Percentiles rank a stretch among this genome's conserved stretches.
These are phyloP conservation scores for Rafetus swinhoei DNA, from an alignment of 2,113 vertebrate genomes.

Conservation along the genomic window DNA sequence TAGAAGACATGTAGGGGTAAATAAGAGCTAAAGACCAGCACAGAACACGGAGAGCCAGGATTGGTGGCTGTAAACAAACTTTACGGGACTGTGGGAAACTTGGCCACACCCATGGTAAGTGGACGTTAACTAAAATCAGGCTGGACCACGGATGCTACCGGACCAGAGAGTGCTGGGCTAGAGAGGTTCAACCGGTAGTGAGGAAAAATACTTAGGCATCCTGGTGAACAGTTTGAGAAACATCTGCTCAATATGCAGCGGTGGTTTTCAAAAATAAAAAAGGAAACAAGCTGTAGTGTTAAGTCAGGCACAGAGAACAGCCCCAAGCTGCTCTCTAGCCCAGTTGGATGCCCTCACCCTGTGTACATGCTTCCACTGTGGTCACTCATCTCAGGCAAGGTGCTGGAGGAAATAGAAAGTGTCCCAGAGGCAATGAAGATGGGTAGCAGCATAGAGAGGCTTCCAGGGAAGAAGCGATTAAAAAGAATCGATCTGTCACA, in stretches of 20 bases:
- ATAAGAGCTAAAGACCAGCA: too few species aligned
- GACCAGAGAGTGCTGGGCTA: too few species aligned
- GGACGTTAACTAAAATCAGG: too few species aligned
- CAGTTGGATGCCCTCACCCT: accelerated
- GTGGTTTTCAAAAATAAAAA: not conserved
- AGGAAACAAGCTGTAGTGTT: accelerated
- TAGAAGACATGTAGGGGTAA: too few species aligned
- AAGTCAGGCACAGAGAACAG: not conserved
- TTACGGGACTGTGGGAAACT: too few species aligned
- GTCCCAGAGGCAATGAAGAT: not conserved
- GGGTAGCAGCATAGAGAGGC: slow-evolving; percentile 4
- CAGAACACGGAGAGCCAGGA: too few species aligned
- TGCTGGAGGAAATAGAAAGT: not conserved
- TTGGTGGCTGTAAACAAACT: too few species aligned
- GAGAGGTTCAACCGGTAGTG: too few species aligned
- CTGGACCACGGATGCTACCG: too few species aligned
- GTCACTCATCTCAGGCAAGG: not conserved
- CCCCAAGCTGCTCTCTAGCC: not conserved
- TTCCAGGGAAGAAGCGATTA: slow-evolving; percentile 30
- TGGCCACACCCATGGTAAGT: too few species aligned
- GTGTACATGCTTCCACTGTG: not conserved
- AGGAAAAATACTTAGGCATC: not conserved
- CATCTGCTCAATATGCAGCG: not conserved
- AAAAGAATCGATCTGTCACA: slow-evolving; percentile 49
- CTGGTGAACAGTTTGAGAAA: not conserved